These are phyloP conservation scores for Hyperoodon ampullatus DNA, from an alignment of 2,113 vertebrate genomes.

Conservation along the genomic window DNA sequence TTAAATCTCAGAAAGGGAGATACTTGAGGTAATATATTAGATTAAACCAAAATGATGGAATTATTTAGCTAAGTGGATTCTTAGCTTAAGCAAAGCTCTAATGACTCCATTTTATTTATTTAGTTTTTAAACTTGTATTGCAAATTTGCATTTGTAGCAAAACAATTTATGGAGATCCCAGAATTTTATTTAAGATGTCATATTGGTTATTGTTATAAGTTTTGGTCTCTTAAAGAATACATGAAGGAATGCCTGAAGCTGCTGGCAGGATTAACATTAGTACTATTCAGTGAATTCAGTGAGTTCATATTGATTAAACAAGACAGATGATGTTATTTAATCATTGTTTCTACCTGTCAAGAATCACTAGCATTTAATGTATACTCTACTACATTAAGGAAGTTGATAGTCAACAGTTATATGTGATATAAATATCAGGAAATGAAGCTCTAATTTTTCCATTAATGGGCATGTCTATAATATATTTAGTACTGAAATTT, in stretches of 20 bases:
- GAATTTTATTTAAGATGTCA: not conserved
- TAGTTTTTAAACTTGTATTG: constrained; percentile 27
- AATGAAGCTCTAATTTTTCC: not conserved
- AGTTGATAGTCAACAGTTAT: not conserved
- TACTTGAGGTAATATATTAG: not conserved
- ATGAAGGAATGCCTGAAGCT: not conserved
- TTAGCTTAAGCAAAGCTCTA: not conserved
- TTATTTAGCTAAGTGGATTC: constrained; percentile 5
- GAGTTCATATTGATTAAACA: not conserved
- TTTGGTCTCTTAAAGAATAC: not conserved
- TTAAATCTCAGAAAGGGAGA: not conserved
- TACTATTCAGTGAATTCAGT: not conserved
- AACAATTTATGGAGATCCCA: not conserved
- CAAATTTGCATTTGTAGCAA: not conserved
- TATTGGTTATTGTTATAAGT: not conserved
- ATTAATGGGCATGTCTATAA: not conserved
- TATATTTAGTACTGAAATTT: not conserved
- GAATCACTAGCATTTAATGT: not conserved
- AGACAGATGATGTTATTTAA: not conserved
- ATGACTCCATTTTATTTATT: not conserved
- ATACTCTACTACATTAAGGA: not conserved
- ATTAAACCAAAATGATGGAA: not conserved
- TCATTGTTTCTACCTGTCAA: not conserved
- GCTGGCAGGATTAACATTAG: not conserved
- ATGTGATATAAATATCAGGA: not conserved